Evolutionary conservation across 2,113 vertebrate species (phyloP), one percentile per base, ranked within the genome.

Genomic region (Uropsilus gracilis): DNA sequence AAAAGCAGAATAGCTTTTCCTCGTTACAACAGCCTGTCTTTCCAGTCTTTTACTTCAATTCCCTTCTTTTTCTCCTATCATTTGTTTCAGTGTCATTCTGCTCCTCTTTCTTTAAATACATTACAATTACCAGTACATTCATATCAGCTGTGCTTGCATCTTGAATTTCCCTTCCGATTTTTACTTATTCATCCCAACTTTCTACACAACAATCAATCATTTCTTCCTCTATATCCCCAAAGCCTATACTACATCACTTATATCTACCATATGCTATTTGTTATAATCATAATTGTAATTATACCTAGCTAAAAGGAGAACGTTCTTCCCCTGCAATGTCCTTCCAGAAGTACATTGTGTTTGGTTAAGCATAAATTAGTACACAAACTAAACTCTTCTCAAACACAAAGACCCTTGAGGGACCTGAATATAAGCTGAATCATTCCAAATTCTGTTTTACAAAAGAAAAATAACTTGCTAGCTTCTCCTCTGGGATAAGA

Each of bases 101-200:
- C 61, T 88, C 68, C 75, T 50, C 8, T 94, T 66, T 53, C 59
- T 91, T 85, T 57, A 94, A 89, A 59, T 61, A 76, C 14, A 32
- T 48, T 20, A 48, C 30, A 61, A 34, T 77, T 26, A 83, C 17
- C 4, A 37, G 32, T 8, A 30, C 24, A 73, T 82, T 82, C 85
- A 61, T 2, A 84, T 57, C 32, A 63, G 46, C 26, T n/a, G 10
- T 18, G 53, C 7, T 61, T 2, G 0, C 30, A 28, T 46, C 42
- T 24, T 72, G 4, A 5, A 61, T 76, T 57, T 37, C 14, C 20
- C 28, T 55, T 30, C 48, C 89, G 13, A 34, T 75, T 76, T 63
- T 48, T 6, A 86, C 5, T 75, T 66, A 32, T 48, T 76, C 18
- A 66, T 44, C 30, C 37, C 28, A 88, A 5, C 11, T 57, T 68